These are phyloP conservation scores for Xestia rhomboidea DNA, from an alignment of 2,888 invertebrate species.

Conservation along the genomic window DNA sequence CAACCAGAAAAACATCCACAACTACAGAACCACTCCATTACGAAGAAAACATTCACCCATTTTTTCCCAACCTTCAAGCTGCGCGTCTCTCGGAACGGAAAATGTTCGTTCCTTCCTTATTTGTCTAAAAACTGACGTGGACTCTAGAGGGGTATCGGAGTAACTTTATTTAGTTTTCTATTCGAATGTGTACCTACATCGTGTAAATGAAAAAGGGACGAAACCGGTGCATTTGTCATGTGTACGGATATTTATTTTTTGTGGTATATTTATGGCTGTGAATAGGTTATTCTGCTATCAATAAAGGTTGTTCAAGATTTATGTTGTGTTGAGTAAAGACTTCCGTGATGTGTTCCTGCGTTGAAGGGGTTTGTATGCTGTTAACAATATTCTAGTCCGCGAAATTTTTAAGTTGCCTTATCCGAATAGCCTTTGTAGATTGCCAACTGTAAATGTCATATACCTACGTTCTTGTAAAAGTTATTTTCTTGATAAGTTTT, in stretches of 20 bases:
- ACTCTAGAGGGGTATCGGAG: conserved; percentile 69
- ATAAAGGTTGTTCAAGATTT: conserved; percentile 62
- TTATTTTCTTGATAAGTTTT: no score
- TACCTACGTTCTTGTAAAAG: no score
- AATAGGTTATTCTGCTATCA: conserved; percentile 61
- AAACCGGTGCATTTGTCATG: conserved; percentile 80
- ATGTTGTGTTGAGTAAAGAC: conserved; percentile 43
- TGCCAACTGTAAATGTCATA: no score
- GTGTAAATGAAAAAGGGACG: conserved; percentile 82
- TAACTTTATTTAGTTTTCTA: conserved; percentile 84
- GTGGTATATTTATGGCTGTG: conserved; percentile 66
- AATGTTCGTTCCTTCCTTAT: conserved; percentile 83
- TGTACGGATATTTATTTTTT: conserved; percentile 72
- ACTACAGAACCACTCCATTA: conserved; percentile 65
- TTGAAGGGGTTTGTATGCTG: conserved; percentile 15
- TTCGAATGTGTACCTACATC: conserved; percentile 78
- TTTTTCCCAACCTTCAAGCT: conserved; percentile 61
- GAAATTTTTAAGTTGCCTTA: background rate
- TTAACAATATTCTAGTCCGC: background rate
- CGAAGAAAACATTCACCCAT: conserved; percentile 63
- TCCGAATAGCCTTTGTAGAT: no score
- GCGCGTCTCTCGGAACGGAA: conserved; percentile 76
- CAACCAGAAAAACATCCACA: conserved; percentile 45
- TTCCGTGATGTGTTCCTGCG: conserved; percentile 26
- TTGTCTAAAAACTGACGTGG: conserved; percentile 85